phyloP scores from a whole-genome alignment of 2,888 invertebrate genomes.

The Acronicta psi region DNA sequence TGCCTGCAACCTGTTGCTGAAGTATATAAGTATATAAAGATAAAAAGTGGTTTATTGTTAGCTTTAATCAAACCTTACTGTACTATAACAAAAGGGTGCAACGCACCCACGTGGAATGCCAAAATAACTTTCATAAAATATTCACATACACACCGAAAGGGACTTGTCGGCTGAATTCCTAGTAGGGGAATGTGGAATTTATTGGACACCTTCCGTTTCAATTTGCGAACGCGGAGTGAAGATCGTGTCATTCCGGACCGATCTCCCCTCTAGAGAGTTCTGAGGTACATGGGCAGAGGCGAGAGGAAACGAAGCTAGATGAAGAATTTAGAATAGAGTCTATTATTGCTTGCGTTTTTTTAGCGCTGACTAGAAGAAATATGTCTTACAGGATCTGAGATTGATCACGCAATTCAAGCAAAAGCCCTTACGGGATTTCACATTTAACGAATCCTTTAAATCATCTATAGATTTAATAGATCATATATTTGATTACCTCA shows the following conservation, averaged over 20 bases:
- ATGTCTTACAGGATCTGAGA: too few relatives aligned
- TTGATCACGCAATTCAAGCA: too few relatives aligned
- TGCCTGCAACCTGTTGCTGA: too few relatives aligned
- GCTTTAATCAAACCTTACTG: slow-evolving; percentile 46
- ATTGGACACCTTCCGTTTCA: slow-evolving; percentile 85
- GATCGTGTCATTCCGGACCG: slow-evolving; percentile 67
- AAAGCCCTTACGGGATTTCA: too few relatives aligned
- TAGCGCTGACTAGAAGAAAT: too few relatives aligned
- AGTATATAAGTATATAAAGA: too few relatives aligned
- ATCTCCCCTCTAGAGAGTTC: slow-evolving; percentile 47
- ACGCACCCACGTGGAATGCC: slow-evolving; percentile 54
- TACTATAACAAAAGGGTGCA: slow-evolving; percentile 47
- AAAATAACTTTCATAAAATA: slow-evolving; percentile 72
- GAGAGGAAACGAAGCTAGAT: slow-evolving; percentile 27
- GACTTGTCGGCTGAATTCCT: slow-evolving; percentile 73
- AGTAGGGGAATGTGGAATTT: slow-evolving; percentile 75
- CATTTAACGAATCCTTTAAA: too few relatives aligned
- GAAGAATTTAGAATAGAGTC: slow-evolving; percentile 15
- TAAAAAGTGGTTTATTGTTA: too few relatives aligned
- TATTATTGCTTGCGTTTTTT: neutral
- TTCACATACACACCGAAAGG: slow-evolving; percentile 73
- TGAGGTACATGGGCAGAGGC: slow-evolving; percentile 39
- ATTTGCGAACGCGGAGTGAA: slow-evolving; percentile 75
- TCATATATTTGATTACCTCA: too few relatives aligned
- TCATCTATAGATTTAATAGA: too few relatives aligned